These are phyloP conservation scores for Myiothlypis coronata DNA, from an alignment of 2,797 vertebrate species.

Conservation along the genomic window DNA sequence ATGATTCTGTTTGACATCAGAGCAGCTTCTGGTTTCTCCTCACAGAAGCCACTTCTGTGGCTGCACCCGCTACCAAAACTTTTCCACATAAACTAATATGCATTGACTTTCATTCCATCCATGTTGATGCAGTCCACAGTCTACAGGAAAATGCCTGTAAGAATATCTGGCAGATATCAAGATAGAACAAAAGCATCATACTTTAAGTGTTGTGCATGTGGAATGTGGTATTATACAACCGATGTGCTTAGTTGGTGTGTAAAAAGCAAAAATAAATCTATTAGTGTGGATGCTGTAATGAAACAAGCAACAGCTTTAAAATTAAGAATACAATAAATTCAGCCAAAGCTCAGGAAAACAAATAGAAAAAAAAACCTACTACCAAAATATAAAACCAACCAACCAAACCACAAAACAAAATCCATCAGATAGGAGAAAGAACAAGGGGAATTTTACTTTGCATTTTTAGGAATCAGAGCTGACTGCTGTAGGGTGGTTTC, in stretches of 20 bases:
- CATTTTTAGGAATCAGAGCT: not conserved
- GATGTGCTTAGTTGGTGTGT: not conserved
- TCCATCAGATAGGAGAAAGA: not conserved
- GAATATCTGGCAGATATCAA: not conserved
- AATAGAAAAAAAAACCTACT: not conserved
- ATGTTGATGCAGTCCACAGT: not conserved
- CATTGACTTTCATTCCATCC: not conserved
- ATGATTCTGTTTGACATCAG: not conserved
- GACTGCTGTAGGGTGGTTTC: not conserved
- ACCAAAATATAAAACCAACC: not conserved
- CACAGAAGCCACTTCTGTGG: not conserved
- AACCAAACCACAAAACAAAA: not conserved
- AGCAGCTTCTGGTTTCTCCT: not conserved
- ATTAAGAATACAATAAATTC: not conserved
- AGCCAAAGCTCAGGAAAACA: not conserved
- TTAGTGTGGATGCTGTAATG: not conserved
- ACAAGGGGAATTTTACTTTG: not conserved
- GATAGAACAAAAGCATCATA: not conserved
- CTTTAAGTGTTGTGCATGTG: not conserved
- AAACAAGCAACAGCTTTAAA: not conserved
- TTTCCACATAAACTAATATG: not conserved
- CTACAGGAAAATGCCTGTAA: not conserved
- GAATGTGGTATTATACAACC: not conserved
- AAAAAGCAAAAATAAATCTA: not conserved
- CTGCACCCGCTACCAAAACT: not conserved